Percentiles rank a stretch among this genome's conserved stretches.
Conservation (phyloP, 2,797 vertebrate genomes). For the Sebastes jordani region DNA sequence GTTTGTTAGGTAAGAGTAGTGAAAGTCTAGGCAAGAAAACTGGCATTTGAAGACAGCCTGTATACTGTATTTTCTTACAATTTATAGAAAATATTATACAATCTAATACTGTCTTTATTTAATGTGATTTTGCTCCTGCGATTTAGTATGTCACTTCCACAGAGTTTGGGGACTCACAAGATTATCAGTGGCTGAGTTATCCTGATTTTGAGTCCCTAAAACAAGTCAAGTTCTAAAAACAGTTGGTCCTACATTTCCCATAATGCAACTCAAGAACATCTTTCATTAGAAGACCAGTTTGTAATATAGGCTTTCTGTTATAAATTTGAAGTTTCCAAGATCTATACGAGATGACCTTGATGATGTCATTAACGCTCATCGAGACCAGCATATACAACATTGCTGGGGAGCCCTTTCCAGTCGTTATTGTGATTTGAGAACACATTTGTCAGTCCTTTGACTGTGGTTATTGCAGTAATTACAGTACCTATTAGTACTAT, state of each 20-base stretch:
- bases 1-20: neutral
- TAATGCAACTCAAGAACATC: neutral
- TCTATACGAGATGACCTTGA: neutral
- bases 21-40: neutral
- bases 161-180: neutral
- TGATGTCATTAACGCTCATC: neutral
- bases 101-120: neutral
- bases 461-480: neutral
- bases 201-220: neutral
- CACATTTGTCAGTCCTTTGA: neutral
- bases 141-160: neutral
- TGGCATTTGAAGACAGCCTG: neutral
- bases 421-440: neutral
- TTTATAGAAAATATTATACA: neutral
- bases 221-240: neutral
- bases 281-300: neutral
- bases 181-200: neutral
- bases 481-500: neutral
- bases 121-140: neutral
- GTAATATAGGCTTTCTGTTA: neutral
- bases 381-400: accelerated
- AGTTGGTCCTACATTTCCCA: neutral
- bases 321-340: neutral
- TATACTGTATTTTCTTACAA: neutral
- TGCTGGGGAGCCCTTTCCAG: neutral